Evolutionary conservation across 2,113 vertebrate genomes (phyloP).

Genomic region (Dissostichus mawsoni): DNA sequence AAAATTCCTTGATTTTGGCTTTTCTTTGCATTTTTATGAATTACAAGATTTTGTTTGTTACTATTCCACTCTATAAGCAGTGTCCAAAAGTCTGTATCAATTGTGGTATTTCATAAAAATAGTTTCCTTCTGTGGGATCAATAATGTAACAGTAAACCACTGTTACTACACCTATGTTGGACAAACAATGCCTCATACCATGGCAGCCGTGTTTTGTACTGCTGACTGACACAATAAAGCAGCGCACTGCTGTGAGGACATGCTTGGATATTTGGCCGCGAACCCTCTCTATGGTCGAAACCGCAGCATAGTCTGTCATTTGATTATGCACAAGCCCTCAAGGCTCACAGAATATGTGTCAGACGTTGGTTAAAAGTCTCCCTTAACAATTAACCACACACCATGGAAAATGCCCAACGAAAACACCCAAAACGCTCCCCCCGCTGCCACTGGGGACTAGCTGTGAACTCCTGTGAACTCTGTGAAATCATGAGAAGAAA

Average conservation of each 20-base stretch:
- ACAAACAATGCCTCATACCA: conserved; percentile 35
- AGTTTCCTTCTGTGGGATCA: conserved; percentile 26
- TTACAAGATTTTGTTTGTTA: conserved; percentile 3
- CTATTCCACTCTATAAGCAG: not conserved
- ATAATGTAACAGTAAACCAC: conserved; percentile 15
- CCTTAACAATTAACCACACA: conserved; percentile 81
- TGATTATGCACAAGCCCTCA: conserved; percentile 65
- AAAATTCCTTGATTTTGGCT: not conserved
- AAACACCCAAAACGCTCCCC: conserved; percentile 68
- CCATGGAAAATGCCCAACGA: conserved; percentile 77
- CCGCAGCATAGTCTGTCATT: conserved; percentile 61
- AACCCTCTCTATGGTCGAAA: conserved; percentile 61
- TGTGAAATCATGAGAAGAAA: conserved; percentile 71
- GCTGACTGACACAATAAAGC: conserved; percentile 74
- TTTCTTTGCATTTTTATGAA: conserved; percentile 24
- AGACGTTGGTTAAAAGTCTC: conserved; percentile 79
- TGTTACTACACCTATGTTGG: conserved; percentile 16
- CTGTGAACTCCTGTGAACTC: conserved; percentile 76
- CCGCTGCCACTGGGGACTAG: conserved; percentile 66
- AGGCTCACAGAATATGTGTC: conserved; percentile 77
- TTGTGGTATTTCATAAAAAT: conserved; percentile 24
- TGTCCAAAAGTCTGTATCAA: conserved; percentile 12
- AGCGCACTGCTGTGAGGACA: conserved; percentile 47
- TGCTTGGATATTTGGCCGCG: conserved; percentile 56
- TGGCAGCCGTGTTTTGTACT: conserved; percentile 65